Base-by-base conservation (phyloP, 2,797 vertebrate genomes). In the Pterois miles region DNA sequence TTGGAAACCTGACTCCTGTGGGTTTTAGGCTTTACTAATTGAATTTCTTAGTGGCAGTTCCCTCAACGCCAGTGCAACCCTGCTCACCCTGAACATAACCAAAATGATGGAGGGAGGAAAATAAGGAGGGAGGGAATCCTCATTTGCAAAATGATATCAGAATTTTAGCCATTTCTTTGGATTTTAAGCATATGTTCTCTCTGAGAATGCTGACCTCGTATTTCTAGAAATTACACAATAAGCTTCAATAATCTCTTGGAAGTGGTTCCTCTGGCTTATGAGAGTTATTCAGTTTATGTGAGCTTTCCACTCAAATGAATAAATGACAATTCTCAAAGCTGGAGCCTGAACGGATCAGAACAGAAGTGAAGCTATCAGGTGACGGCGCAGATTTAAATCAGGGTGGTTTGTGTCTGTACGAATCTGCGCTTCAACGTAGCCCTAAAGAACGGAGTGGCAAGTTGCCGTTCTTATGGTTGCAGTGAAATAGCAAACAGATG, bases 401-500 rank as follows among this genome's bases (percentile, higher is more conserved):
- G 59, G 43, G 8, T 63, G 2, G 18, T 63, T 40, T 66, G 38
- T 33, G 52, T 73, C 31, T 8, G 25, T 64, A 43, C 31, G n/a
- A 20, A 62, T 33, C 46, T 52, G 16, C 18, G 1, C 46, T 73
- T 13, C 43, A 11, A 31, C 29, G 20, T 14, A 20, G 23, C 23
- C 10, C 38, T 16, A 9, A 43, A 58, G 34, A 62, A 33, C 14
- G 0, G 12, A 75, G 57, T 83, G 77, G 85, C 73, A 62, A 50
- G 79, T 25, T 64, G 71, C 76, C 43, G 43, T 73, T 60, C 29
- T 69, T 59, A 67, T 63, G 78, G 83, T 74, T 63, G 34, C 54
- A 74, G 48, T 14, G 18, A 81, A 89, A 89, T 80, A 43, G 71
- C 74, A 80, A 91, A 81, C 90, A 92, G 77, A 91, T 88, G 84